Evolutionary conservation across 1,140 invertebrate genomes (phyloP).

Genomic region (Dryas iulia): DNA sequence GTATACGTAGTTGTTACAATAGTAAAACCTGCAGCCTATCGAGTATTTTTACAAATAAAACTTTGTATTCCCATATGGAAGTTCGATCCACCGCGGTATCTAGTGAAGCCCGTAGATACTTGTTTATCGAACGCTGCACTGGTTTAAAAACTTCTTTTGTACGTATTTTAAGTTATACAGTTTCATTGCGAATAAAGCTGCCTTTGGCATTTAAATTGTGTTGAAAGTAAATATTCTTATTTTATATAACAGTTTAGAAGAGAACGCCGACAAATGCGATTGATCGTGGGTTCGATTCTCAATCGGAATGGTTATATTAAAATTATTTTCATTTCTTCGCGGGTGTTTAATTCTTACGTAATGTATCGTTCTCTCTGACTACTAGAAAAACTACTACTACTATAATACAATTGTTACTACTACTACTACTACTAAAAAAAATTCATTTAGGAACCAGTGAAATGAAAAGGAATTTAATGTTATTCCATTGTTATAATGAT

Average conservation of each 20-base stretch:
- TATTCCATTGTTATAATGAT: no score
- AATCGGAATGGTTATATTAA: background rate
- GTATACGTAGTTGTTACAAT: background rate
- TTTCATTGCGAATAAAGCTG: background rate
- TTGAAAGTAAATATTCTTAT: background rate
- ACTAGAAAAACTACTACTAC: no score
- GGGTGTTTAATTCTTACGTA: no score
- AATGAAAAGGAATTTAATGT: no score
- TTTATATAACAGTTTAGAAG: background rate
- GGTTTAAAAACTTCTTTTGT: background rate
- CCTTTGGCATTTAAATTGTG: background rate
- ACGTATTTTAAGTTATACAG: background rate
- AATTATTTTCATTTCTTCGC: background rate
- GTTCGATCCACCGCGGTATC: background rate
- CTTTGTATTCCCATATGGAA: background rate
- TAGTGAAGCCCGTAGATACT: background rate
- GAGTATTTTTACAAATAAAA: background rate
- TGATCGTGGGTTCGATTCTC: background rate
- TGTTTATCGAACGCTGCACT: background rate
- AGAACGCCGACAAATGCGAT: background rate
- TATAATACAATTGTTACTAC: no score
- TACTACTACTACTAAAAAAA: no score
- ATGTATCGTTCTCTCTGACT: no score
- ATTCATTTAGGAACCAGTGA: no score
- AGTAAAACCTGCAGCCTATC: background rate